Percentiles rank a stretch among this genome's conserved stretches.
Evolutionary conservation across 2,888 invertebrate species (phyloP).

Genomic region (Agrochola litura): DNA sequence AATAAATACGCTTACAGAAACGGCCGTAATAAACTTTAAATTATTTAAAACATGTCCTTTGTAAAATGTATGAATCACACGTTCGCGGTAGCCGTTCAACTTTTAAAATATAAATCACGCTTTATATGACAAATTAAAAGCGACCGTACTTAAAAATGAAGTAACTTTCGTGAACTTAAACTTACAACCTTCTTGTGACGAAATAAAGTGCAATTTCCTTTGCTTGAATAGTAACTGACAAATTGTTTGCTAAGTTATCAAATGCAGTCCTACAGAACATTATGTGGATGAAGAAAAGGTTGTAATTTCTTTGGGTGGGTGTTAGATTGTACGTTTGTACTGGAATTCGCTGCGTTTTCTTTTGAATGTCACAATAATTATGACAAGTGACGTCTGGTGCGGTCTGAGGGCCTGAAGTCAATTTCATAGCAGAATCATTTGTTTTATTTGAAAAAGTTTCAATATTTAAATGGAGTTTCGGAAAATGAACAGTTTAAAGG

Average conservation of each 20-base stretch:
- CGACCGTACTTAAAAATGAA: constrained; percentile 62
- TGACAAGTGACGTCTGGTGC: constrained; percentile 67
- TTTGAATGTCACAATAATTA: constrained; percentile 70
- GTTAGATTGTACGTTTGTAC: constrained; percentile 12
- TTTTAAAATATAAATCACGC: constrained; percentile 68
- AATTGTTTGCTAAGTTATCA: constrained; percentile 33
- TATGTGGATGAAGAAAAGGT: background rate
- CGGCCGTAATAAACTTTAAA: constrained; percentile 44
- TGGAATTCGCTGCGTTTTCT: constrained; percentile 65
- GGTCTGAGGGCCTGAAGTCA: constrained; percentile 56
- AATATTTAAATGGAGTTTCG: constrained; percentile 50
- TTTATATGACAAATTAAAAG: constrained; percentile 69
- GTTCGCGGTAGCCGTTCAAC: constrained; percentile 58
- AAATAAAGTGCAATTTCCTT: constrained; percentile 42
- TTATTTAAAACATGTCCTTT: constrained; percentile 56
- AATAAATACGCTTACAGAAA: constrained; percentile 30
- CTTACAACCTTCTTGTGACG: constrained; percentile 22
- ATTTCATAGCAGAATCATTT: constrained; percentile 57
- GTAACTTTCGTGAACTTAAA: constrained; percentile 7
- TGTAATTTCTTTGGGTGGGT: constrained; percentile 8
- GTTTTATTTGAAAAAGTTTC: constrained; percentile 52
- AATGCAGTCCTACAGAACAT: constrained; percentile 13
- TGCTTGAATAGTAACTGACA: constrained; percentile 24
- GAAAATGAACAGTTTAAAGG: constrained; percentile 33
- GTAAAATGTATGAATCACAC: constrained; percentile 56